Evolutionary conservation across 2,888 invertebrate species (phyloP).

Genomic region (Chaetoderma sp.): DNA sequence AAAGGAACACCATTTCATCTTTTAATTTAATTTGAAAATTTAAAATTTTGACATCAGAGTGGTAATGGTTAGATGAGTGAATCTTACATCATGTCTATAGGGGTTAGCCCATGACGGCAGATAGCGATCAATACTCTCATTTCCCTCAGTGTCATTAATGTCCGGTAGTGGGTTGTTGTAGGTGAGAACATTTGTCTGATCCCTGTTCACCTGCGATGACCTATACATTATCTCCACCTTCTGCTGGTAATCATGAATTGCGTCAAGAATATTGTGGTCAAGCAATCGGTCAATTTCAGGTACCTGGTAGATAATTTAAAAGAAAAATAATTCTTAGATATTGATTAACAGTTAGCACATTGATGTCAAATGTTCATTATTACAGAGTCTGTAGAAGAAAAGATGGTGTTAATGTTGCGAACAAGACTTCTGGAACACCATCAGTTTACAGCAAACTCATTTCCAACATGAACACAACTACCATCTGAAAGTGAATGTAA

Average conservation of each 20-base stretch:
- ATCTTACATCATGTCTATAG: too few relatives aligned
- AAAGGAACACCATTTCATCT: too few relatives aligned
- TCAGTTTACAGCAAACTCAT: too few relatives aligned
- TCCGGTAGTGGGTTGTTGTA: constrained; percentile 62
- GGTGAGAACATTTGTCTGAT: constrained; percentile 57
- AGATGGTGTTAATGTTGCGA: background rate
- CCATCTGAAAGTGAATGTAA: too few relatives aligned
- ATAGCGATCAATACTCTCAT: constrained; percentile 50
- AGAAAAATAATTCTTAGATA: background rate
- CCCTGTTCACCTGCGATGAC: constrained; percentile 58
- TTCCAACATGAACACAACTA: too few relatives aligned
- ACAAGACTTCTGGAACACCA: background rate
- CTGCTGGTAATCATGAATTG: constrained; percentile 50
- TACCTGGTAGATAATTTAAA: constrained; percentile 49
- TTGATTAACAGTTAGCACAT: background rate
- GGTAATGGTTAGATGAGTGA: too few relatives aligned
- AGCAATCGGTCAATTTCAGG: constrained; percentile 55
- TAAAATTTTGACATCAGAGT: too few relatives aligned
- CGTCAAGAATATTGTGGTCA: constrained; percentile 44
- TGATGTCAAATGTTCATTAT: background rate
- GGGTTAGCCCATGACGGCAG: constrained; percentile 56
- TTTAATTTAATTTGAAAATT: too few relatives aligned
- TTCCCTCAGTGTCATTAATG: constrained; percentile 41
- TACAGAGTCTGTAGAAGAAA: background rate
- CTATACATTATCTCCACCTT: constrained; percentile 64